Conservation (phyloP, 1,140 invertebrate species). For the Plectus sambesii region DNA sequence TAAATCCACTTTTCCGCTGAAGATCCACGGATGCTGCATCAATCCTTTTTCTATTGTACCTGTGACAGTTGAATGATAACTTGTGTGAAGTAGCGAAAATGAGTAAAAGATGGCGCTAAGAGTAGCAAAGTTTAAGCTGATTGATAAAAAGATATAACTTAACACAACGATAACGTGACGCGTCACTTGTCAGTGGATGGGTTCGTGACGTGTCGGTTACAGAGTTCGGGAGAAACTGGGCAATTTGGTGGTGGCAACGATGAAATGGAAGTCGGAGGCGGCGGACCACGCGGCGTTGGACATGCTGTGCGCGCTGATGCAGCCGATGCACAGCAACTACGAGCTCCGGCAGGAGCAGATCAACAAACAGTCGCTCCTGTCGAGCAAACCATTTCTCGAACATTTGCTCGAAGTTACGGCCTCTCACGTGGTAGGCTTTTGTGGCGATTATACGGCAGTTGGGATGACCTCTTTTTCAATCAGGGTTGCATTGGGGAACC, state of each 20-base stretch:
- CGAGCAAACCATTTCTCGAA: constrained; percentile 80
- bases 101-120: too few species aligned
- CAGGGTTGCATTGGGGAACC: too few species aligned
- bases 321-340: constrained; percentile 95
- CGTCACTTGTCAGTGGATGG: background rate
- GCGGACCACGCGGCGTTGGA: constrained; percentile 91
- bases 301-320: constrained; percentile 92
- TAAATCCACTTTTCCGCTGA: too few species aligned
- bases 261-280: constrained; percentile 72
- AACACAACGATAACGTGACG: background rate
- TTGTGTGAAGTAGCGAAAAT: too few species aligned
- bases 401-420: constrained; percentile 86
- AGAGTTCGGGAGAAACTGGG: constrained; percentile 86
- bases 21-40: too few species aligned
- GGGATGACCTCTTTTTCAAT: too few species aligned
- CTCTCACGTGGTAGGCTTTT: constrained; percentile 69
- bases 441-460: too few species aligned
- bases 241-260: constrained; percentile 72
- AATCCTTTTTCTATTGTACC: too few species aligned
- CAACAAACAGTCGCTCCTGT: constrained; percentile 88
- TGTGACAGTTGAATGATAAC: too few species aligned
- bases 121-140: too few species aligned
- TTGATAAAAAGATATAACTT: too few species aligned
- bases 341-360: constrained; percentile 85
- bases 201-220: constrained; percentile 47